These are phyloP conservation scores for Poecilia latipinna DNA, from an alignment of 2,113 vertebrate genomes.

Conservation along the genomic window DNA sequence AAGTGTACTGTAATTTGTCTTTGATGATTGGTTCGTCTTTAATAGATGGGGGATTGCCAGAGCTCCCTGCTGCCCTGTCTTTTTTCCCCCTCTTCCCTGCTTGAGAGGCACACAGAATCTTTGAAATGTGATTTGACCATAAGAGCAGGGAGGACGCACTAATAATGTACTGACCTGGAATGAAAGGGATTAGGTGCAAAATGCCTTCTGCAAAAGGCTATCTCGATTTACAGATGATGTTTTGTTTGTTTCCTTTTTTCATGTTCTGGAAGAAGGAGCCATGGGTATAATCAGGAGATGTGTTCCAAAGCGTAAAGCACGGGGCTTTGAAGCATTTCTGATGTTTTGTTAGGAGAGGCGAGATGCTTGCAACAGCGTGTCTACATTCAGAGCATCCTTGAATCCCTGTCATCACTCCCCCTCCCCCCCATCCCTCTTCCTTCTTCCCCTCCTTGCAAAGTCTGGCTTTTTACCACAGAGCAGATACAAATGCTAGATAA, in stretches of 20 bases:
- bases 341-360: slow-evolving; percentile 66
- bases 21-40: slow-evolving; percentile 82
- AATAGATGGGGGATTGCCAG: slow-evolving; percentile 77
- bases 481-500: slow-evolving; percentile 66
- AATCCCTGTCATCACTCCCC: slow-evolving; percentile 68
- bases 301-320: slow-evolving; percentile 61
- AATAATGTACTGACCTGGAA: slow-evolving; percentile 78
- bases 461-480: slow-evolving; percentile 56
- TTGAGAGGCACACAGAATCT: slow-evolving; percentile 65
- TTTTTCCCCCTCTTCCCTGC: slow-evolving; percentile 37
- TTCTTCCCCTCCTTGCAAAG: slow-evolving; percentile 41
- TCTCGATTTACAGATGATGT: slow-evolving; percentile 71
- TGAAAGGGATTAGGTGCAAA: slow-evolving; percentile 75
- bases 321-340: slow-evolving; percentile 72
- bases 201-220: slow-evolving; percentile 60
- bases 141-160: slow-evolving; percentile 75
- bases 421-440: slow-evolving; percentile 22
- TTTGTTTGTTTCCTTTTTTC: slow-evolving; percentile 66
- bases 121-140: slow-evolving; percentile 78
- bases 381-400: slow-evolving; percentile 67
- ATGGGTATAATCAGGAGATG: slow-evolving; percentile 67
- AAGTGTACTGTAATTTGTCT: slow-evolving; percentile 84
- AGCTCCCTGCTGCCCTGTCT: slow-evolving; percentile 61
- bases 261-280: slow-evolving; percentile 47
- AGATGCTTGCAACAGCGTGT: slow-evolving; percentile 58